Base-by-base conservation (phyloP, 2,113 vertebrate species). In the Drymodes brunneopygia region DNA sequence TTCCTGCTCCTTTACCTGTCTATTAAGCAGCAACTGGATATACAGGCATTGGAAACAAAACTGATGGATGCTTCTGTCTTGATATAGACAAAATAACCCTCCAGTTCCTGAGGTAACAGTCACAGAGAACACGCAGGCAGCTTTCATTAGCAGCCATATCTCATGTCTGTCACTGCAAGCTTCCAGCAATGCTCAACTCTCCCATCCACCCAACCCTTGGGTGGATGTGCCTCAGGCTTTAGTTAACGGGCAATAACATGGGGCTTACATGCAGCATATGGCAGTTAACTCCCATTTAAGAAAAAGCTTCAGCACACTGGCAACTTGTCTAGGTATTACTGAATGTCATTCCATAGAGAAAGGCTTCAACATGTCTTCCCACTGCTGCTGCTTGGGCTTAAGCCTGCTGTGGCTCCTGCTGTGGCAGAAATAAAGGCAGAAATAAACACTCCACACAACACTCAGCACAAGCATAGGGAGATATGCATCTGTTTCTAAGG, bases 241-340 rank as follows among this genome's bases (percentile, higher is more conserved):
- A n/a, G 31, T 20, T 48, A 58, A 57, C 15, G 19, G 23, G 18
- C 42, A 54, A 6, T 45, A 62, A 67, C 0, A 0, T 42, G 38
- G 4, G 8, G 10, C 38, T 80, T 67, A 53, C 9, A 25, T 3
- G 7, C 4, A 62, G 51, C 36, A 22, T 3, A 14, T 17, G 19
- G 24, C 56, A 57, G 5, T 3, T 48, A 31, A 56, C 33, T 45
- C 24, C 24, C 12, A 23, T 10, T 42, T 18, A 73, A 42, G 25
- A 42, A 58, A 69, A 88, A 62, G 3, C 33, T 67, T 44, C 45
- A 44, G 45, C 27, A 51, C 16, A 10, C 6, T 48, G 15, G 14
- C 21, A 42, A 1, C 40, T 36, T 62, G 51, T 24, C 25, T 21
- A 20, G 15, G 8, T 35, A 18, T 18, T 23, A 44, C 7, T 12